Evolutionary conservation across 2,888 invertebrate genomes (phyloP).

Genomic region (Apantesis nais): DNA sequence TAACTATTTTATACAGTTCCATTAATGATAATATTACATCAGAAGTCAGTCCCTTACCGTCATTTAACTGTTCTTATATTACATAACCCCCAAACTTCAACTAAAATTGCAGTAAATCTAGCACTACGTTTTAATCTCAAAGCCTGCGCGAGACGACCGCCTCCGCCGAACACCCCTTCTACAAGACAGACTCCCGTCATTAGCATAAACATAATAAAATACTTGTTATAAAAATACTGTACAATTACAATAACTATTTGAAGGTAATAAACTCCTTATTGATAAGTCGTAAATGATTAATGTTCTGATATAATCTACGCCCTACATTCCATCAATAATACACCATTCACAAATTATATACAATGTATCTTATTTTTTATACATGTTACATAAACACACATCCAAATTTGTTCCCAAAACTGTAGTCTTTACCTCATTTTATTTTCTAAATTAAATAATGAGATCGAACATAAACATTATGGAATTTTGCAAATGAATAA

Average conservation of each 20-base stretch:
- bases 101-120: constrained; percentile 79
- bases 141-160: constrained; percentile 54
- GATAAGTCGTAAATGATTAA: constrained; percentile 73
- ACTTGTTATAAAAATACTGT: constrained; percentile 85
- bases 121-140: constrained; percentile 78
- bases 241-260: constrained; percentile 81
- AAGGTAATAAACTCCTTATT: constrained; percentile 80
- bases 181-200: constrained; percentile 54
- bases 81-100: constrained; percentile 77
- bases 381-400: constrained; percentile 84
- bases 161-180: constrained; percentile 41
- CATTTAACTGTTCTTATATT: constrained; percentile 77
- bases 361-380: constrained; percentile 77
- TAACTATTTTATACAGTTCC: constrained; percentile 80
- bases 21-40: constrained; percentile 80
- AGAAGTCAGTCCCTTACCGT: constrained; percentile 80
- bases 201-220: constrained; percentile 73
- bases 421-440: constrained; percentile 85
- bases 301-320: constrained; percentile 71
- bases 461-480: constrained; percentile 83
- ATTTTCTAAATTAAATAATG: constrained; percentile 85
- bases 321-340: constrained; percentile 70
- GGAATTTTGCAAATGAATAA: constrained; percentile 73
- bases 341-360: constrained; percentile 83
- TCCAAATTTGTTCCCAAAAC: constrained; percentile 85